A percentile compares a stretch with the other conserved stretches of the same genome.
Conservation (phyloP, 2,113 vertebrate genomes). For the Terrapene triunguis region DNA sequence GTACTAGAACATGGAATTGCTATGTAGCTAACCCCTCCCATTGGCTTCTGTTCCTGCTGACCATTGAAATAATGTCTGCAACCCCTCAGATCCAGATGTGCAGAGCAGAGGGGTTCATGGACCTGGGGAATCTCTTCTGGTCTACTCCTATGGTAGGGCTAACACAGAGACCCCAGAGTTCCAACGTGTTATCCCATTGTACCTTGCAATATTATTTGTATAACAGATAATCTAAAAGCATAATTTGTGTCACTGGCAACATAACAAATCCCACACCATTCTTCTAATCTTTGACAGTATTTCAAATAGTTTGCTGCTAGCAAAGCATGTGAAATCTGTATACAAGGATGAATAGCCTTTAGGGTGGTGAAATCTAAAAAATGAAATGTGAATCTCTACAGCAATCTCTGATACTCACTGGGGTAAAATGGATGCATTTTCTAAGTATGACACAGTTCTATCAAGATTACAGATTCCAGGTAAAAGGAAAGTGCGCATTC, state of each 20-base stretch:
- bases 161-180: not conserved
- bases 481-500: not conserved
- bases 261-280: slow-evolving; percentile 45
- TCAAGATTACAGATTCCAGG: slow-evolving; percentile 1
- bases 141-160: not conserved
- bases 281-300: slow-evolving; percentile 43
- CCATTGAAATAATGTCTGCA: not conserved
- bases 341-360: slow-evolving; percentile 24
- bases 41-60: not conserved
- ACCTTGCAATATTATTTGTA: slow-evolving; percentile 30
- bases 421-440: not conserved
- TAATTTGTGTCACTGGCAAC: slow-evolving; percentile 10
- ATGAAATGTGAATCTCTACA: slow-evolving; percentile 22
- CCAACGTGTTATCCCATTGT: not conserved
- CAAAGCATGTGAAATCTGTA: slow-evolving; percentile 42
- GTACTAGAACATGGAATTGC: not conserved
- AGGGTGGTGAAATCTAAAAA: not conserved
- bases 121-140: not conserved
- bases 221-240: slow-evolving; percentile 49
- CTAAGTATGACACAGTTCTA: slow-evolving; percentile 17
- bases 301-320: slow-evolving; percentile 47
- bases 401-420: slow-evolving; percentile 8
- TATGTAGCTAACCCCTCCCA: not conserved
- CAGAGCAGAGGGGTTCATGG: not conserved
- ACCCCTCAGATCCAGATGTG: not conserved